Base-by-base conservation (phyloP, 2,797 vertebrate genomes). In the Decapterus maruadsi region DNA sequence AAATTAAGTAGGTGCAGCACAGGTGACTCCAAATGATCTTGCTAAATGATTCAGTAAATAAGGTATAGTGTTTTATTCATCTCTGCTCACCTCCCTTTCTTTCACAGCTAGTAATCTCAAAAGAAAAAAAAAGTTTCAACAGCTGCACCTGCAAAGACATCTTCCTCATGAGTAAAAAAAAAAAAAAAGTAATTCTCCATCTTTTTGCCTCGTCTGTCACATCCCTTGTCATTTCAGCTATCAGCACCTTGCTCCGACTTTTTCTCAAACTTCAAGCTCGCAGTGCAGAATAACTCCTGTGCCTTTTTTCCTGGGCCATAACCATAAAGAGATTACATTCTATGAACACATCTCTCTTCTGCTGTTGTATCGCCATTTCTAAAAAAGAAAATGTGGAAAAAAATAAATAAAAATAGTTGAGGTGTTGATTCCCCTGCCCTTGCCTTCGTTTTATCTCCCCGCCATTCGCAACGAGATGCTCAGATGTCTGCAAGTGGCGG, bases 321-420 rank as follows among this genome's bases (percentile, higher is more conserved):
- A 74, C 64, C 45, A 46, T 83, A 75, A 81, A 85, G 68, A 90
- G 75, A 92, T 90, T 81, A 81, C 51, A 78, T 77, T 81, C 61
- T 77, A 65, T 66, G 77, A 83, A 70, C 68, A 55, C 45, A 1
- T 8, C 63, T 79, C 57, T 71, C 51, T 46, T 60, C 64, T 62
- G 75, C 74, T 66, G 60, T 72, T 80, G 75, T 76, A 77, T 83
- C 72, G 19, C 66, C 19, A 34, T 68, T 80, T 81, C 38, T 50
- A 13, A 64, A 68, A 68, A 70, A 68, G 61, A 65, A 70, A 66
- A 67, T 16, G 26, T 26, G 19, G 1, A 51, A 26, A 22, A 71
- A 77, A 42, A 22, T 70, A 68, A 69, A 59, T 7, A 57, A 78
- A 67, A 63, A 67, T 26, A 10, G 64, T 40, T 29, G 63, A 70